Evolutionary conservation across 2,888 invertebrate genomes (phyloP).

Genomic region (Dasysyrphus tricinctus): DNA sequence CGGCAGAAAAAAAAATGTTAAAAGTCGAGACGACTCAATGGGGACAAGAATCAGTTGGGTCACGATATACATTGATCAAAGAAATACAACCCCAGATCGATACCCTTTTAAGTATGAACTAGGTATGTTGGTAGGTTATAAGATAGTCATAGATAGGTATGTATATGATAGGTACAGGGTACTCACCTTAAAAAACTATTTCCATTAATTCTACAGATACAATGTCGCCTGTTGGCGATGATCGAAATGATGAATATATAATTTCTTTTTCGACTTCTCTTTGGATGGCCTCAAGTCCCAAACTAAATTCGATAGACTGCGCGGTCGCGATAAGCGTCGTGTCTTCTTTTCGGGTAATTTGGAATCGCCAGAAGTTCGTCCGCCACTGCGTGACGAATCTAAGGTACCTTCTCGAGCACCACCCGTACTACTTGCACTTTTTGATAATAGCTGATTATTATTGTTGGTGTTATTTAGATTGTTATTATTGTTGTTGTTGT

Average conservation of each 20-base stretch:
- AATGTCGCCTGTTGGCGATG: conserved; percentile 83
- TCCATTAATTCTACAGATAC: conserved; percentile 80
- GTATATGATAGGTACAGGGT: neutral
- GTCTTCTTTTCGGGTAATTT: conserved; percentile 93
- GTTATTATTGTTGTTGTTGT: conserved; percentile 32
- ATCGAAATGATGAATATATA: conserved; percentile 83
- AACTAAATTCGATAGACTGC: conserved; percentile 93
- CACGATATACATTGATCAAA: conserved; percentile 35
- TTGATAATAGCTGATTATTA: conserved; percentile 77
- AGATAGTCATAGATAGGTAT: too few species aligned
- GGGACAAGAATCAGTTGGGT: conserved; percentile 21
- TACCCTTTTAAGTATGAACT: neutral
- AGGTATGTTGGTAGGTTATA: neutral
- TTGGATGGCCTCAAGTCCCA: conserved; percentile 87
- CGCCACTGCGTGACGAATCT: conserved; percentile 95
- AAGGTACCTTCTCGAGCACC: conserved; percentile 89
- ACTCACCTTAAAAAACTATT: conserved; percentile 64
- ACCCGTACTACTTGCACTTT: conserved; percentile 83
- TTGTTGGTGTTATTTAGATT: conserved; percentile 74
- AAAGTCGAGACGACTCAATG: conserved; percentile 8
- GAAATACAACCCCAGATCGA: neutral
- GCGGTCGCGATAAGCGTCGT: conserved; percentile 91
- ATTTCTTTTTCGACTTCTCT: conserved; percentile 84
- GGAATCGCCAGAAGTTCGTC: conserved; percentile 93
- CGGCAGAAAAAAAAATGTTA: neutral